Evolutionary conservation across 53 echinoderm and acorn worm species (phyloP), one percentile per base, ranked within the genome.

Genomic region (Paelopatides confundens): DNA sequence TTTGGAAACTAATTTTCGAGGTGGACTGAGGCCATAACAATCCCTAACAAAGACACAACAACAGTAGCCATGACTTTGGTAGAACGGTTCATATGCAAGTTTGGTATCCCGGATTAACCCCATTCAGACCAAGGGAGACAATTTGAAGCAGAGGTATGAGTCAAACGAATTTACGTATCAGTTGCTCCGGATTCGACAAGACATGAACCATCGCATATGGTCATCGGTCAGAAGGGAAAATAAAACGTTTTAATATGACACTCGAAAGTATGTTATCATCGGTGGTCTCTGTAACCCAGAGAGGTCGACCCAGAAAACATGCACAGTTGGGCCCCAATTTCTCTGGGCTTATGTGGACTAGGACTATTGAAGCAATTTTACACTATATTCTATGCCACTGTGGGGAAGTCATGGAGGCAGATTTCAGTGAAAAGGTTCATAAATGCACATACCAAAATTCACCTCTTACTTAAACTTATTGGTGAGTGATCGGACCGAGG

Each of bases 111-210:
- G 0, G 78, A 78, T 11, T 51, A 32, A 30, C 10, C 50, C 6
- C 78, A 50, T 51, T 78, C 54, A 0, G 78, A 32, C 32, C 51
- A 78, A 17, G 78, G 33, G 8, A 15, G 78, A 11, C 78, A 78
- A 17, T 78, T 78, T 15, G 78, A 78, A 12, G 23, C 51, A 50
- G 78, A 51, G 1, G 51, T 78, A 0, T 78, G n/a, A n/a, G n/a
- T 78, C 12, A 51, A 78, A 17, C 6, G 24, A 7, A 50, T 78
- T n/a, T n/a, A n/a, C n/a, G 78, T 78, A 52, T 14, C 2, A 3
- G 1, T 43, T 78, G 3, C 31, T 78, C 0, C 31, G 28, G 18
- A 50, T 78, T 0, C 49, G 33, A 17, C n/a, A 78, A 78, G 31
- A 78, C 78, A 32, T 27, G 33, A 9, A 50, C 78, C 50, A 78